Conservation (phyloP, 2,797 vertebrate species). For the Neosilurus hyrtlii region DNA sequence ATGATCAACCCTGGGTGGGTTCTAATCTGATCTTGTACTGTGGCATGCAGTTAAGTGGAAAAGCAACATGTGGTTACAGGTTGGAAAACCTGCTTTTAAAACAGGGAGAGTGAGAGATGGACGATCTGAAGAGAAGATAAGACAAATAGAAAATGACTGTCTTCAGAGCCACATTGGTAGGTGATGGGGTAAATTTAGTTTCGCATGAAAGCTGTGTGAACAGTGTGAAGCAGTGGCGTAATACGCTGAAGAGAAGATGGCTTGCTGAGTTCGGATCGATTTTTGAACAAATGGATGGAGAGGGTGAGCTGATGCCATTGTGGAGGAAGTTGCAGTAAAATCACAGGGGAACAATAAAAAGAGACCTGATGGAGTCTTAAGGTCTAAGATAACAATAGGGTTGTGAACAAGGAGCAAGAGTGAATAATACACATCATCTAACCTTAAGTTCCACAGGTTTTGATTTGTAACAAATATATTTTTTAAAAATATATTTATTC, state of each 20-base stretch:
- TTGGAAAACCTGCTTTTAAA: no score
- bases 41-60: background rate
- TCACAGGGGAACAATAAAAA: no score
- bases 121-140: background rate
- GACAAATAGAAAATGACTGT: background rate
- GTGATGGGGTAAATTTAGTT: background rate
- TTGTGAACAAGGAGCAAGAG: background rate
- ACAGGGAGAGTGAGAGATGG: background rate
- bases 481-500: background rate
- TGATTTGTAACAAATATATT: background rate
- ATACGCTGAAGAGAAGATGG: background rate
- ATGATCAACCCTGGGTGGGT: background rate
- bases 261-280: slow-evolving; percentile 16
- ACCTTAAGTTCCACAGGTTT: background rate
- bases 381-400: background rate
- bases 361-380: background rate
- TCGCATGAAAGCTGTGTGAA: background rate
- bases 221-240: background rate
- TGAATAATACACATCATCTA: background rate
- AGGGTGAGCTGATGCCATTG: background rate
- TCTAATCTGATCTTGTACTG: no score
- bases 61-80: background rate
- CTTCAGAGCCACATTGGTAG: background rate
- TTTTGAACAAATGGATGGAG: background rate
- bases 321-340: background rate